Base-by-base conservation (phyloP, 1,140 invertebrate species). In the Wasmannia auropunctata region DNA sequence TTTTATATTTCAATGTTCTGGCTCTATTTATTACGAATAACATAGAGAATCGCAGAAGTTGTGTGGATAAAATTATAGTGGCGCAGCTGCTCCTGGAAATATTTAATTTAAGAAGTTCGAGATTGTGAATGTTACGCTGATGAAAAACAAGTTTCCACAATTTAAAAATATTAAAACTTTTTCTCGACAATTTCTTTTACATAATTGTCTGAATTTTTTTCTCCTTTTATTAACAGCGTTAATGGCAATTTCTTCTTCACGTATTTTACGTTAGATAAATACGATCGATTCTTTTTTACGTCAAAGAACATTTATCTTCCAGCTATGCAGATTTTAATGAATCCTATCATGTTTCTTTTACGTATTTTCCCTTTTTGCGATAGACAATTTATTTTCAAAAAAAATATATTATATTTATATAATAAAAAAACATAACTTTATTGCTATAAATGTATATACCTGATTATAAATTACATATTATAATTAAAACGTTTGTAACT, bases 241-340 rank as follows among this genome's bases (percentile, higher is more conserved):
- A 77, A 6, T n/a, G 3, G 2, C 11, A 28, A 11, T 25, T 69
- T 69, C 2, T 25, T 51, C 10, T 51, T 43, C 6, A 5, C 10
- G 3, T 11, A 10, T 54, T 40, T 25, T 14, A 65, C 0, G 34
- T 69, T 67, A 25, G 69, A 40, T 6, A 81, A 6, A 43, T 81
- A 56, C 6, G 10, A 54, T 54, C 63, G 3, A 54, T 40, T 11
- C n/a, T 22, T 46, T 22, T 62, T 75, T 43, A 10, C 14, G 3
- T 16, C 34, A 70, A 54, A 31, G 16, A 25, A 70, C 3, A 70
- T 81, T 67, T 25, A 79, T 67, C 46, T 80, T 37, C 1, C 16
- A 40, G 49, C n/a, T 51, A 43, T 14, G 31, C 22, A 65, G 25
- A 79, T 65, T 65, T 79, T 63, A 63, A 79, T 79, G 40, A 77